A percentile compares a stretch with the other conserved stretches of the same genome.
These are phyloP conservation scores for Daboia siamensis DNA, from an alignment of 2,113 vertebrate species.

Conservation along the genomic window DNA sequence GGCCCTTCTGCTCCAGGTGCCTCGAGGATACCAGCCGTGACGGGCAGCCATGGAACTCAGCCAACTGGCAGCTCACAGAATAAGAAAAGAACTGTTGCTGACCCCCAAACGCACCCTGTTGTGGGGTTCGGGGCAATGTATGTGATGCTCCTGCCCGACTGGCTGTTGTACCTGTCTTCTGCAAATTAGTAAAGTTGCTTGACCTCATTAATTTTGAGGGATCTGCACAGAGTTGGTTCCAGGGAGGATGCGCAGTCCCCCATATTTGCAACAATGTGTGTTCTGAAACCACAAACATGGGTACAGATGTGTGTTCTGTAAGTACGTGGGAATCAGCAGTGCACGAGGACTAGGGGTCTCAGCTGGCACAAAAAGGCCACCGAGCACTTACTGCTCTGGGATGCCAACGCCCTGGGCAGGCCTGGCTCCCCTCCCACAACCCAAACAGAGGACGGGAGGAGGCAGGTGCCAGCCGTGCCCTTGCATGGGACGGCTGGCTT, in stretches of 20 bases:
- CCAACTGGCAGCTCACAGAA: background rate
- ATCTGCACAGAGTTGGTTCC: background rate
- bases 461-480: background rate
- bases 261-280: background rate
- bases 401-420: background rate
- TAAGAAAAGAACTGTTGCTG: background rate
- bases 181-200: background rate
- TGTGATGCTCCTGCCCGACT: too few species aligned
- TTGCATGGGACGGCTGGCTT: too few species aligned
- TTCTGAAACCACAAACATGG: background rate
- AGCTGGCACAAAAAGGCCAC: background rate
- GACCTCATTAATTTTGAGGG: background rate
- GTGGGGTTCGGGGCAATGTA: background rate
- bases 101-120: background rate
- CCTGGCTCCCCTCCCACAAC: background rate
- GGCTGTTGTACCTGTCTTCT: background rate
- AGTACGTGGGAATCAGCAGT: too few species aligned
- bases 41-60: background rate
- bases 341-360: background rate
- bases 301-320: background rate
- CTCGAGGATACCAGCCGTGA: background rate
- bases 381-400: background rate
- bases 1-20: constrained; percentile 2
- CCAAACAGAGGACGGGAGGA: background rate
- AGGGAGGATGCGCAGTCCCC: background rate